Percentiles rank a stretch among this genome's conserved stretches.
Evolutionary conservation across 2,113 vertebrate genomes (phyloP).

Genomic region (Percina caprodes): DNA sequence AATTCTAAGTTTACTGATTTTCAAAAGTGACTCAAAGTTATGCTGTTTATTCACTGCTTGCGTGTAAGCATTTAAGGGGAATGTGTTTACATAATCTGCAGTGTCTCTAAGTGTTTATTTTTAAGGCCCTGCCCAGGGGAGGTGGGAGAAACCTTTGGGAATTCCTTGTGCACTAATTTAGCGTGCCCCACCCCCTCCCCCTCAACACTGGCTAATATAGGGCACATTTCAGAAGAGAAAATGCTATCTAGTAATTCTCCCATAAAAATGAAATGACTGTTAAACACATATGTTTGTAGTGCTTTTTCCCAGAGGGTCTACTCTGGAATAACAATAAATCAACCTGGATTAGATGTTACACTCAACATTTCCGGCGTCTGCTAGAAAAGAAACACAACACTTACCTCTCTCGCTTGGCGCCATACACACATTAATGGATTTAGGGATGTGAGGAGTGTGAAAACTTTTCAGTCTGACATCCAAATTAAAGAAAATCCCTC

Average conservation of each 20-base stretch:
- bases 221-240: constrained; percentile 56
- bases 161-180: constrained; percentile 63
- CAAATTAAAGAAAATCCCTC: constrained; percentile 79
- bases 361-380: constrained; percentile 35
- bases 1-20: constrained; percentile 47
- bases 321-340: constrained; percentile 40
- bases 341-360: constrained; percentile 66
- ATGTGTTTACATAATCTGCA: constrained; percentile 71
- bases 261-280: constrained; percentile 39
- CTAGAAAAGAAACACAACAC: constrained; percentile 41
- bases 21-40: constrained; percentile 43
- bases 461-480: constrained; percentile 75
- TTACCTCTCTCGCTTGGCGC: constrained; percentile 58
- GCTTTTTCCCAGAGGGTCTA: constrained; percentile 39
- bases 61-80: constrained; percentile 54
- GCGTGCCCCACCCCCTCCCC: neutral
- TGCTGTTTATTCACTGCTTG: constrained; percentile 60
- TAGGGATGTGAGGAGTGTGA: constrained; percentile 74
- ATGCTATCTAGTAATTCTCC: constrained; percentile 69
- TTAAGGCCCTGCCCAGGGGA: constrained; percentile 66
- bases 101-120: constrained; percentile 73
- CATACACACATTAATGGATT: constrained; percentile 63
- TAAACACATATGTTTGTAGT: constrained; percentile 52
- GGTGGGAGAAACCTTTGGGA: constrained; percentile 61
- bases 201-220: constrained; percentile 66